Base-by-base conservation (phyloP, 2,797 vertebrate species). In the Coilia nasus region DNA sequence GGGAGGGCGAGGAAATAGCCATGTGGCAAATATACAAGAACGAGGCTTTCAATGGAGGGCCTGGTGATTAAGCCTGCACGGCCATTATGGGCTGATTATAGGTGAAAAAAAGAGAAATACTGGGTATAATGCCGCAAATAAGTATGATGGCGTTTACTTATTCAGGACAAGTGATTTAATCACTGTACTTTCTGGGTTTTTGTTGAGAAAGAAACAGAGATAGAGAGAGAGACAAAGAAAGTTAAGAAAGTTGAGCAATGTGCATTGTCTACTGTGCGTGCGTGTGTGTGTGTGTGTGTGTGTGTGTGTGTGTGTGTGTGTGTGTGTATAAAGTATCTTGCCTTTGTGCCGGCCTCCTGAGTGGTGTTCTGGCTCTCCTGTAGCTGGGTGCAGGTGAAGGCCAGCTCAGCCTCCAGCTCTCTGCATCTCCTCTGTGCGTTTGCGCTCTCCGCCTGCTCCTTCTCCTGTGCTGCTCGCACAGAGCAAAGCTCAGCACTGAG, bases 351-450 rank as follows among this genome's bases (percentile, higher is more conserved):
- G 35, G 82, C 54, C 31, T 87, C 89, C 23, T 87, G 82, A 4
- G 83, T 87, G 62, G 83, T 54, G 1, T 85, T 54, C 81, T 89
- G 86, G 80, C 88, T 84, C 71, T 85, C 84, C 11, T 83, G 59
- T 41, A 89, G 89, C 44, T 88, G 31, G 54, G 21, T 62, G 35
- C 85, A 57, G 81, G 90, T 87, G 60, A 81, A 83, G 9, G 85
- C 54, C 57, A 92, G 86, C 82, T 88, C 85, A 23, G 82, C 81
- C 83, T 91, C 85, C 75, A 89, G 81, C 64, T 91, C 84, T 67
- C 86, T 83, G 59, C 83, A 87, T 41, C 81, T 84, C 19, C 71
- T 81, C 19, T 46, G 59, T 23, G 85, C 81, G 84, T 87, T 83
- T 75, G 67, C 67, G 21, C 82, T 86, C 83, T 90, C 86, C 50